Evolutionary conservation across 2,797 vertebrate genomes (phyloP), one percentile per base, ranked within the genome.

Genomic region (Eulemur rubriventer): DNA sequence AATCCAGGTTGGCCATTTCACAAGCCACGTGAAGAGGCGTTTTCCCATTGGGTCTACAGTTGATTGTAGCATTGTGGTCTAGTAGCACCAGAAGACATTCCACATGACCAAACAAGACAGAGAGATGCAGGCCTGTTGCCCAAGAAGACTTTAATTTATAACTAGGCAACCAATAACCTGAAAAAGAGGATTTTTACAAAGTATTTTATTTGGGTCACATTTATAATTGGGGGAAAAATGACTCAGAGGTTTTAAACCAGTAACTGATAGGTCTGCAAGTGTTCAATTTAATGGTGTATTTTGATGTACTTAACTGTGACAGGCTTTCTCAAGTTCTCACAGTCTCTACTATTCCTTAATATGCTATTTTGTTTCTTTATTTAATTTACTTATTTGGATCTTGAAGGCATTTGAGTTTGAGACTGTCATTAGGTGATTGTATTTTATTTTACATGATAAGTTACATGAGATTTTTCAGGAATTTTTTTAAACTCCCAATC

Each of bases 161-260:
- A 94, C 99, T 99, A 24, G 99, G 99, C 91, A 99, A 96, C 99
- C 99, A 99, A 92, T 99, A 99, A 81, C 99, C 99, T 99, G 91
- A 1, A 89, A 84, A 96, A 89, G 70, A 94, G 7, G 48, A 86
- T 73, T 92, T 94, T 91, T 50, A 89, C 30, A 79, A 75, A 65
- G 38, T 38, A 24, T 93, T 95, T 94, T 73, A 96, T 61, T 91
- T 89, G 50, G 13, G 33, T 67, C 75, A 41, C 61, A 72, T 76
- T 75, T 80, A 82, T 96, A 78, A 59, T 18, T 83, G 46, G 41
- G 11, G 4, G 2, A 4, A 57, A 79, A 18, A 63, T 79, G 5
- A 73, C 50, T 91, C 17, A 55, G 38, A 83, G 22, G 10, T 75
- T 59, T 24, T 83, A 75, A 30, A 38, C 6, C 57, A 48, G 26